Base-by-base conservation (phyloP, 1,140 invertebrate genomes). In the Calosoma granatense region DNA sequence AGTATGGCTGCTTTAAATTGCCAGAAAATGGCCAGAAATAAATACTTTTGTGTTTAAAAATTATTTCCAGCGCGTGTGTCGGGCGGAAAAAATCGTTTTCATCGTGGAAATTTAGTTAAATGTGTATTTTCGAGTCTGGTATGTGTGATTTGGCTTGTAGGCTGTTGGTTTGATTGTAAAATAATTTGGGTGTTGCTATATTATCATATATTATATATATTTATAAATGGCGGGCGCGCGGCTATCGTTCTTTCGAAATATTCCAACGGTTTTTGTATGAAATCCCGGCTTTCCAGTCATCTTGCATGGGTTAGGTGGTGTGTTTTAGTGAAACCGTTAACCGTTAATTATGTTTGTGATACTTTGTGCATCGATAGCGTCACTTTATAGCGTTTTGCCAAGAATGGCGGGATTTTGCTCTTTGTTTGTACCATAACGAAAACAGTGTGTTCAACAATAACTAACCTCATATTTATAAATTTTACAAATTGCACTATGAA, bases 131-230 rank as follows among this genome's bases (percentile, higher is more conserved):
- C 6, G 15, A 12, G 41, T 47, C 17, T 47, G 6, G 6, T 47
- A 17, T 47, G 6, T 47, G 17, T 12, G 17, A 47, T 3, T 11
- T 17, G 41, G 9, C 4, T 47, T 47, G 17, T n/a, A n/a, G n/a
- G n/a, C n/a, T n/a, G n/a, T n/a, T n/a, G n/a, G n/a, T n/a, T n/a
- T 17, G 6, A 12, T 12, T 47, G 6, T 6, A 47, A 47, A 47
- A 47, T 47, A 47, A 47, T 12, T 47, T 47, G 41, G 41, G 41
- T 47, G 41, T 47, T 11, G 15, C 17, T 47, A 17, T 4, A 47
- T 47, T 47, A 47, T 47, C 41, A 47, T 47, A 47, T 47, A 47
- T 11, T 17, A 47, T 47, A 47, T 47, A 11, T 47, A 47, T 47
- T 47, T 47, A 47, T 47, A 47, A 4, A 47, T 47, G 41, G 41